Base-by-base conservation (phyloP, 2,888 invertebrate genomes). In the Abrostola triplasia region DNA sequence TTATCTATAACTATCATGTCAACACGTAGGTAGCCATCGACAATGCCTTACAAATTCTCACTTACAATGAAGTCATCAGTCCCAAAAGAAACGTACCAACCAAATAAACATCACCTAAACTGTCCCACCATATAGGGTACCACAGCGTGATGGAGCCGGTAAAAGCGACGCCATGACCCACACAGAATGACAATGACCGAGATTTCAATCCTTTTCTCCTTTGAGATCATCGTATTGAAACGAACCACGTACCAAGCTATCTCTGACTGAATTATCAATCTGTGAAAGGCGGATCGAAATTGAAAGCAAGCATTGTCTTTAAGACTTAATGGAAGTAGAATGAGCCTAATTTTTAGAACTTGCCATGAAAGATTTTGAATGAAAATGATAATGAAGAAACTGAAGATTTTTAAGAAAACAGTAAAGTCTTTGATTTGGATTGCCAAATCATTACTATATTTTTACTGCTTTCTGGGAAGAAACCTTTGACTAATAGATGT, bases 171-270 rank as follows among this genome's bases (percentile, higher is more conserved):
- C 66, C 67, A 65, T 73, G 72, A 74, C 79, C 67, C 47, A 75
- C 54, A 54, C 70, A 68, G 79, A 73, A 82, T 80, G 76, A 82
- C 80, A 79, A 78, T 81, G 82, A 77, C 79, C 82, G 80, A 85
- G 71, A 80, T 83, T 70, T 62, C 72, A 63, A 63, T 79, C 69
- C 77, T 82, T 84, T 85, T 84, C 85, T 73, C 82, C 77, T 79
- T 82, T 84, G 77, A 86, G 82, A 86, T 82, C 85, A 85, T 72
- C 76, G 72, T 75, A 73, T 73, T 67, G 75, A 80, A 81, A 81
- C 76, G 55, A n/a, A 59, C 61, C 70, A 66, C 75, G 72, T 75
- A 49, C 48, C 67, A 62, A 61, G 66, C 59, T 60, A 57, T 44
- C 41, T 59, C 59, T 64, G 54, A 66, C 37, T 67, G 78, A 66